A percentile compares a stretch with the other conserved stretches of the same genome.
Evolutionary conservation across 64 coral and sea anemone species (phyloP).

Genomic region (Montipora capricornis): DNA sequence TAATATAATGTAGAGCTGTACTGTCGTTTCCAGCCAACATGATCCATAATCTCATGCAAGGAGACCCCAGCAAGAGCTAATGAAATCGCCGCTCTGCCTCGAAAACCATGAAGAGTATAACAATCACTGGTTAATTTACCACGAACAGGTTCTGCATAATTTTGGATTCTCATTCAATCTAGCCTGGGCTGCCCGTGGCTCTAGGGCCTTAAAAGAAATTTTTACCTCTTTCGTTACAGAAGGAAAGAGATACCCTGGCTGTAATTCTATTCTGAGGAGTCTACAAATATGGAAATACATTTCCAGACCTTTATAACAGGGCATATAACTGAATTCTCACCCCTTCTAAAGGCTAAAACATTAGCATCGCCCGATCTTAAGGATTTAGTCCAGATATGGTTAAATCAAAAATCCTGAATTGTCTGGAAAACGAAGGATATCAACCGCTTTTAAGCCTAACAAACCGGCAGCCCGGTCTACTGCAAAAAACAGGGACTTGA

Average conservation of each 20-base stretch:
- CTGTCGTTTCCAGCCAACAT: conserved; percentile 2
- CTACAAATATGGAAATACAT: conserved; percentile 27
- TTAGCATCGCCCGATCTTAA: conserved; percentile 13
- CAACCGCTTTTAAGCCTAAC: background rate
- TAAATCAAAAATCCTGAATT: conserved; percentile 35
- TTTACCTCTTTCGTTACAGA: background rate
- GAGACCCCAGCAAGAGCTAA: too few species aligned
- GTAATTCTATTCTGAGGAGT: background rate
- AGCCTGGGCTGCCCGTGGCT: background rate
- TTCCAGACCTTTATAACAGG: background rate
- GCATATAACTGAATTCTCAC: background rate
- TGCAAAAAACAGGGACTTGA: conserved; percentile 35
- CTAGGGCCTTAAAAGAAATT: background rate
- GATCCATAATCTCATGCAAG: too few species aligned
- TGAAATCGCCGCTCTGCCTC: conserved; percentile 7
- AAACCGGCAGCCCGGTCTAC: conserved; percentile 27
- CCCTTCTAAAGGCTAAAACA: conserved; percentile 9
- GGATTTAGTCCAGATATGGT: conserved; percentile 47
- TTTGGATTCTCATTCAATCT: conserved; percentile 12
- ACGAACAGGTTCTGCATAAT: too few species aligned
- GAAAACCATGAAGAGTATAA: conserved; percentile 38
- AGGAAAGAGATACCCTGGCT: conserved; percentile 20
- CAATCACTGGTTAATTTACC: too few species aligned
- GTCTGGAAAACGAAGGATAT: conserved; percentile 24
- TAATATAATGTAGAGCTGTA: conserved; percentile 46